phyloP scores from a whole-genome alignment of 2,888 invertebrate genomes.

The Ditula angustiorana region DNA sequence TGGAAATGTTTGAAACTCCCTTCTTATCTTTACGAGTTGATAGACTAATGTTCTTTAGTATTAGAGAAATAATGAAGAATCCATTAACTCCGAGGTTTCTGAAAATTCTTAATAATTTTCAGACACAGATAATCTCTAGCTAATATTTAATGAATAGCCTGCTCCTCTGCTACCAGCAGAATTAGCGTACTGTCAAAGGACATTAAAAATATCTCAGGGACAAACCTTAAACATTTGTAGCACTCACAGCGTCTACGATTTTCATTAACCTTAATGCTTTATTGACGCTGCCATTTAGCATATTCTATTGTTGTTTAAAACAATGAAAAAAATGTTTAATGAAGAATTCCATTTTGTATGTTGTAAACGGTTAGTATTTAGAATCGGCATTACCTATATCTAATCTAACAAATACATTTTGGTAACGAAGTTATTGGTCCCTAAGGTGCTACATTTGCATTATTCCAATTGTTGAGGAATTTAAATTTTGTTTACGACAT shows the following conservation, averaged over 20 bases:
- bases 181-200: background rate
- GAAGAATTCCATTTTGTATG: background rate
- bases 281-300: slow-evolving; percentile 19
- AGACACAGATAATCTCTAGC: slow-evolving; percentile 18
- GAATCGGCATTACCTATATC: background rate
- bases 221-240: slow-evolving; percentile 3
- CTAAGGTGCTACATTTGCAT: background rate
- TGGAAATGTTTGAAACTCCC: too few relatives aligned
- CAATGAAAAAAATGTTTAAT: background rate
- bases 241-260: slow-evolving; percentile 15
- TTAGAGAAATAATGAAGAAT: slow-evolving; percentile 23
- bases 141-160: slow-evolving; percentile 32
- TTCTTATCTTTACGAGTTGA: background rate
- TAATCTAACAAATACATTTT: background rate
- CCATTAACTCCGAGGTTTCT: slow-evolving; percentile 19
- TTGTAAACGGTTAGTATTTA: background rate
- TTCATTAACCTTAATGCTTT: slow-evolving; percentile 31
- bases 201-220: slow-evolving; percentile 8
- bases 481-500: background rate
- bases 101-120: slow-evolving; percentile 17
- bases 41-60: slow-evolving; percentile 2
- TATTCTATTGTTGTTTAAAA: slow-evolving; percentile 20
- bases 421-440: background rate
- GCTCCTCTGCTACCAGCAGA: background rate
- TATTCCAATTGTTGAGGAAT: background rate